These are phyloP conservation scores for Drosophila prolongata DNA, from an alignment of 2,888 invertebrate species.

Conservation along the genomic window DNA sequence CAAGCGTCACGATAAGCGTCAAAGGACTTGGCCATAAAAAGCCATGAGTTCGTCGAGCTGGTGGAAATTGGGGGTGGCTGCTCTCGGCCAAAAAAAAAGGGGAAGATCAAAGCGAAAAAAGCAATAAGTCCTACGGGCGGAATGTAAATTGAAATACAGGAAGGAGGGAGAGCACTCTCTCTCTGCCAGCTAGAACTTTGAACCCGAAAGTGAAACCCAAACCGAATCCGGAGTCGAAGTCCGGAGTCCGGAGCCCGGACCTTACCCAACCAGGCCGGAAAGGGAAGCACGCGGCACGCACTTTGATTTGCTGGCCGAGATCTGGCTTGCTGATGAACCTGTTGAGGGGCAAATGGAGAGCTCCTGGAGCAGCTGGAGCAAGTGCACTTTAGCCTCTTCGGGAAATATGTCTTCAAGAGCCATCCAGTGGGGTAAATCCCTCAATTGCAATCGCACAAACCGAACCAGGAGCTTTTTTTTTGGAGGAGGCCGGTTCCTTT, in stretches of 20 bases:
- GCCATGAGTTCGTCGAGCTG: slow-evolving; percentile 17
- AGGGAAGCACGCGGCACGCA: slow-evolving; percentile 64
- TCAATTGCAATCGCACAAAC: slow-evolving; percentile 28
- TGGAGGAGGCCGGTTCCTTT: slow-evolving; percentile 8
- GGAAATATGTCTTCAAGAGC: slow-evolving; percentile 69
- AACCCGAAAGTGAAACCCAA: slow-evolving; percentile 20
- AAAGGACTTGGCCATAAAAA: slow-evolving; percentile 64
- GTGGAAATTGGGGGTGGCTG: slow-evolving; percentile 2
- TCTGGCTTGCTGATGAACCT: slow-evolving; percentile 24
- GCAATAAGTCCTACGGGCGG: slow-evolving; percentile 72
- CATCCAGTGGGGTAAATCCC: slow-evolving; percentile 24
- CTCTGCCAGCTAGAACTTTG: slow-evolving; percentile 16
- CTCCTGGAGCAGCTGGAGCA: slow-evolving; percentile 21
- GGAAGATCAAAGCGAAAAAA: slow-evolving; percentile 72
- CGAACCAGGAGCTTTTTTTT: slow-evolving; percentile 8
- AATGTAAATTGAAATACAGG: slow-evolving; percentile 71
- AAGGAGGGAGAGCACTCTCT: slow-evolving; percentile 9
- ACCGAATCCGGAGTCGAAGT: slow-evolving; percentile 28
- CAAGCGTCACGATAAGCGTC: slow-evolving; percentile 65
- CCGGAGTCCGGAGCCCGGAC: slow-evolving; percentile 49
- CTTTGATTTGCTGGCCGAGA: slow-evolving; percentile 68
- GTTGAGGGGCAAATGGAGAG: slow-evolving; percentile 17
- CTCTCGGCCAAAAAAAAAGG: slow-evolving; percentile 15
- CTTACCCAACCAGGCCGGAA: slow-evolving; percentile 58
- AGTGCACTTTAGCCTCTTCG: slow-evolving; percentile 66